Conservation (phyloP, 2,113 vertebrate species). For the Tyto alba region DNA sequence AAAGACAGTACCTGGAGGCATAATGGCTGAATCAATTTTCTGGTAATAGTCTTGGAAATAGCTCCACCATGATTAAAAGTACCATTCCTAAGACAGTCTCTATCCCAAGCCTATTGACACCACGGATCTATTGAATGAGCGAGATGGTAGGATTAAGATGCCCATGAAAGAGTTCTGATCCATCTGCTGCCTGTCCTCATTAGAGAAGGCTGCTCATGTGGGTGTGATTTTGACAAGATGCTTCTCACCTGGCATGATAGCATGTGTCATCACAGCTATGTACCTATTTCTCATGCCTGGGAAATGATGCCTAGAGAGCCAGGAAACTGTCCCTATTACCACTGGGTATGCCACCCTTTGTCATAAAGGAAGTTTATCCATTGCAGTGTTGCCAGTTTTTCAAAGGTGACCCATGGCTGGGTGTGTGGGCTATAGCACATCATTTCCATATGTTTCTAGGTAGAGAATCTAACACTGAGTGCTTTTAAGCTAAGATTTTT, state of each 20-base stretch:
- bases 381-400: background rate
- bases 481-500: background rate
- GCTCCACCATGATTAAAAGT: background rate
- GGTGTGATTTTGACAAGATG: background rate
- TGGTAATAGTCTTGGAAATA: background rate
- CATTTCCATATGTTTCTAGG: background rate
- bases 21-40: background rate
- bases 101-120: background rate
- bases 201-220: background rate
- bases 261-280: background rate
- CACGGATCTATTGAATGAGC: background rate
- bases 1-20: background rate
- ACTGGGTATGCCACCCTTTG: background rate
- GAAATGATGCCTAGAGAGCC: background rate
- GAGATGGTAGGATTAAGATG: background rate
- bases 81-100: background rate
- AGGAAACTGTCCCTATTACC: background rate
- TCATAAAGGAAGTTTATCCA: background rate
- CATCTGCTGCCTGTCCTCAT: background rate
- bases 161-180: background rate
- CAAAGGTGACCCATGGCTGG: background rate
- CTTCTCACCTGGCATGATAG: background rate
- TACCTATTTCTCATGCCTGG: background rate
- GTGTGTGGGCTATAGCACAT: background rate
- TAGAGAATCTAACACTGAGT: background rate